Evolutionary conservation across 2,888 invertebrate species (phyloP).

Genomic region (Fabriciana adippe): DNA sequence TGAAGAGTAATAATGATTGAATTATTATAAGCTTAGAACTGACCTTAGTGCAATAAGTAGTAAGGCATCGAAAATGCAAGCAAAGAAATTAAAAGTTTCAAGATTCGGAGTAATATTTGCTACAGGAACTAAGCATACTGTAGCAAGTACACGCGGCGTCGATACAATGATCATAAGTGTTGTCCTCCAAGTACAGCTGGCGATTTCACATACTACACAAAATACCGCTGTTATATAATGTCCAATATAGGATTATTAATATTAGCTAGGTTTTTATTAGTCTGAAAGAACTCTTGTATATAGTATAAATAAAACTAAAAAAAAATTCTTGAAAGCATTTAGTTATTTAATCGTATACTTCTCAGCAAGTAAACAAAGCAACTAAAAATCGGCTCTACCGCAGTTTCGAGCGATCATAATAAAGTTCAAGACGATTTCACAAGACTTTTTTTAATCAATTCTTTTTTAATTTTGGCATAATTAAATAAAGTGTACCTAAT

Average conservation of each 20-base stretch:
- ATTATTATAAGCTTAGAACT: neutral
- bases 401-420: too few relatives aligned
- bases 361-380: too few relatives aligned
- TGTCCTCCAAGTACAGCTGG: conserved; percentile 70
- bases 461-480: too few relatives aligned
- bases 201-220: conserved; percentile 67
- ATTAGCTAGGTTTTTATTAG: neutral
- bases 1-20: too few relatives aligned
- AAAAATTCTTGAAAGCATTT: too few relatives aligned
- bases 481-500: conserved; percentile 49
- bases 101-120: conserved; percentile 59
- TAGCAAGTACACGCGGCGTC: conserved; percentile 56
- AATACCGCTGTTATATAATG: neutral
- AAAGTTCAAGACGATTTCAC: too few relatives aligned
- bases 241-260: conserved; percentile 8
- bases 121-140: conserved; percentile 58
- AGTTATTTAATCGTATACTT: too few relatives aligned
- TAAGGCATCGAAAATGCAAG: conserved; percentile 51
- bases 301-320: too few relatives aligned
- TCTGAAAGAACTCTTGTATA: too few relatives aligned
- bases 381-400: too few relatives aligned
- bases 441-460: too few relatives aligned
- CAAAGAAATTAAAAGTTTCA: conserved; percentile 63
- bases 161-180: conserved; percentile 55
- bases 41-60: conserved; percentile 59